Conservation (phyloP, 2,888 invertebrate species). For the Ischnus inquisitorius region DNA sequence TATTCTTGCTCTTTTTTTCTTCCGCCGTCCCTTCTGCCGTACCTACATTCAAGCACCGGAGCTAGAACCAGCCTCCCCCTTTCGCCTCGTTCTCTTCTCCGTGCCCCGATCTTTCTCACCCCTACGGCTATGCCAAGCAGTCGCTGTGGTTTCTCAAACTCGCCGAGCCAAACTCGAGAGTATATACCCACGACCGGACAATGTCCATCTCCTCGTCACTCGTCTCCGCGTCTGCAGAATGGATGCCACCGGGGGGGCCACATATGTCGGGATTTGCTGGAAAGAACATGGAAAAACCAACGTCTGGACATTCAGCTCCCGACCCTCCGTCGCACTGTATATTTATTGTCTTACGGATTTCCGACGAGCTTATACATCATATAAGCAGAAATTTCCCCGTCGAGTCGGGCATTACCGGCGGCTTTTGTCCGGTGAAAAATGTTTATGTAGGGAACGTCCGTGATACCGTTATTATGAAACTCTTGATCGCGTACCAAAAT, state of each 20-base stretch:
- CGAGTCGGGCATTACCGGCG: neutral
- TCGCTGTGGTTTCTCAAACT: slow-evolving; percentile 22
- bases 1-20: slow-evolving; percentile 30
- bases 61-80: slow-evolving; percentile 24
- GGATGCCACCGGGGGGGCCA: slow-evolving; percentile 4
- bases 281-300: slow-evolving; percentile 48
- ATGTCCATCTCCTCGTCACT: slow-evolving; percentile 40
- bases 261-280: slow-evolving; percentile 45
- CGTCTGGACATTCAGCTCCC: neutral
- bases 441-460: slow-evolving; percentile 1
- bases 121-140: neutral
- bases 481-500: neutral
- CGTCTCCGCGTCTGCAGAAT: neutral
- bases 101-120: slow-evolving; percentile 11
- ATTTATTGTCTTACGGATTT: slow-evolving; percentile 21
- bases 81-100: slow-evolving; percentile 23
- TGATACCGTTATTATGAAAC: neutral
- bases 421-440: slow-evolving; percentile 6
- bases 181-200: slow-evolving; percentile 24
- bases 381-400: neutral
- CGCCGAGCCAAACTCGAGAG: slow-evolving; percentile 5
- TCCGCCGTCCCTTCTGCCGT: slow-evolving; percentile 29
- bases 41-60: slow-evolving; percentile 31
- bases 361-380: slow-evolving; percentile 4
- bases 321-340: slow-evolving; percentile 15